Evolutionary conservation across 2,113 vertebrate species (phyloP).

Genomic region (Pseudorectes ferrugineus): DNA sequence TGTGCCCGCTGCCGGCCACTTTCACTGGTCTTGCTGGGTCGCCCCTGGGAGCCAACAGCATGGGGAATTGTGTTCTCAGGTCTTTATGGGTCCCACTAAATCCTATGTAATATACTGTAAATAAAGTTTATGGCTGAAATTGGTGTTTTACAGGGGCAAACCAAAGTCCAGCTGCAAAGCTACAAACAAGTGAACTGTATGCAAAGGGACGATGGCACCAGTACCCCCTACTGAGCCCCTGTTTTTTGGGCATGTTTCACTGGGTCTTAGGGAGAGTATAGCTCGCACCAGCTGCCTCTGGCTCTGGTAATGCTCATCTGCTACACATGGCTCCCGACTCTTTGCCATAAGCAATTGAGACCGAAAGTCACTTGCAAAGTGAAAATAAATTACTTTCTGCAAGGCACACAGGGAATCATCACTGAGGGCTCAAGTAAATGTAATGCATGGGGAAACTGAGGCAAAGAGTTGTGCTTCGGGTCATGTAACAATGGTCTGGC

Average conservation of each 20-base stretch:
- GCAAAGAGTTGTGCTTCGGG: neutral
- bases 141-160: neutral
- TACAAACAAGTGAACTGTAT: neutral
- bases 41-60: neutral
- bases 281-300: neutral
- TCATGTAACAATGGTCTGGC: neutral
- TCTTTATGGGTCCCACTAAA: constrained; percentile 14
- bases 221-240: rapidly evolving
- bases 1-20: rapidly evolving
- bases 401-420: rapidly evolving
- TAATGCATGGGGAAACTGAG: neutral
- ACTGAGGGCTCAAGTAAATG: neutral
- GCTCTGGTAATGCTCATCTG: neutral
- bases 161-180: neutral
- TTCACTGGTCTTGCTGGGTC: neutral
- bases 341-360: neutral
- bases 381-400: neutral
- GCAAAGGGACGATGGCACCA: neutral
- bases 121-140: constrained; percentile 11
- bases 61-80: neutral
- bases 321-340: neutral
- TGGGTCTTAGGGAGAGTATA: neutral
- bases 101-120: neutral
- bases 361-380: neutral
- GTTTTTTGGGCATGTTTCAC: neutral